Evolutionary conservation across 1,140 invertebrate genomes (phyloP).

Genomic region (Ridgeia piscesae): DNA sequence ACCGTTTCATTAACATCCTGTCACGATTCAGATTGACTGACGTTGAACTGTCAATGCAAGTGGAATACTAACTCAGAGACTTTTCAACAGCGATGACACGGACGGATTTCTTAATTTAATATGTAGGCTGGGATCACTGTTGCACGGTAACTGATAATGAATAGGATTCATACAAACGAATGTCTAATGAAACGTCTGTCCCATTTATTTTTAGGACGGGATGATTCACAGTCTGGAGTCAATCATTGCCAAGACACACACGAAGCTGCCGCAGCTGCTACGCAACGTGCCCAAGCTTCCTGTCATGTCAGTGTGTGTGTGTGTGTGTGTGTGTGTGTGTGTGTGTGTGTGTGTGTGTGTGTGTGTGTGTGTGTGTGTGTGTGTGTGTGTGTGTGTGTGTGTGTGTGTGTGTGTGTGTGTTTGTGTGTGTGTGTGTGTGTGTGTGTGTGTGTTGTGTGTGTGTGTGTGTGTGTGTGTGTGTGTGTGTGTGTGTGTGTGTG

Average conservation of each 20-base stretch:
- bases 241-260: neutral
- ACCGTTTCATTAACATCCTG: no score
- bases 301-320: neutral
- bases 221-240: neutral
- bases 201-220: neutral
- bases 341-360: neutral
- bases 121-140: no score
- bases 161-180: no score
- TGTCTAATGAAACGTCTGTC: no score
- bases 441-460: conserved; percentile 25
- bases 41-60: no score
- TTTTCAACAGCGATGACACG: no score
- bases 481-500: neutral
- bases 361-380: neutral
- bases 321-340: neutral
- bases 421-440: conserved; percentile 30
- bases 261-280: neutral
- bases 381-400: neutral
- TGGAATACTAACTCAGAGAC: no score
- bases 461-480: neutral
- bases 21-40: no score
- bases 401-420: neutral
- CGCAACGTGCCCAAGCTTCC: neutral
- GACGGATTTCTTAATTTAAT: no score
- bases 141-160: neutral